Evolutionary conservation across 2,113 vertebrate species (phyloP).

Genomic region (Callospermophilus lateralis): DNA sequence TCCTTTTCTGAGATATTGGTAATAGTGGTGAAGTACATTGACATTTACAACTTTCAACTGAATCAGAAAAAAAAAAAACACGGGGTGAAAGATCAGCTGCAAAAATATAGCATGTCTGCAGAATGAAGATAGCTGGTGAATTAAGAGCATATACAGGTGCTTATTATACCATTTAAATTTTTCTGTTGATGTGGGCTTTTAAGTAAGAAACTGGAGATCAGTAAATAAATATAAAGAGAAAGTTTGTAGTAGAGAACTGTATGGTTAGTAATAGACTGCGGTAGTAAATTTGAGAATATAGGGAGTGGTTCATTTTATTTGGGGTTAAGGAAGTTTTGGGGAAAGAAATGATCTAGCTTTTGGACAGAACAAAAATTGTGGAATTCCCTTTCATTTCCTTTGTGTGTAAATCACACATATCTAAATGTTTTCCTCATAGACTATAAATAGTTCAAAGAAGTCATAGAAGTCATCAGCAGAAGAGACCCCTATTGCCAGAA

Average conservation of each 20-base stretch:
- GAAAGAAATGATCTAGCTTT: constrained; percentile 3
- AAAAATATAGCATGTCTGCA: neutral
- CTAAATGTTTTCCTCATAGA: neutral
- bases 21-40: neutral
- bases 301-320: neutral
- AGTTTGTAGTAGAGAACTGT: neutral
- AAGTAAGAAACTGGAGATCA: neutral
- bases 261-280: neutral
- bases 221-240: neutral
- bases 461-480: neutral
- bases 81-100: neutral
- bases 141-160: neutral
- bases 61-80: neutral
- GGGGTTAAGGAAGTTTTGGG: neutral
- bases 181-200: neutral
- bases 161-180: neutral
- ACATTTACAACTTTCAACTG: neutral
- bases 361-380: neutral
- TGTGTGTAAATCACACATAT: neutral
- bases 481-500: neutral
- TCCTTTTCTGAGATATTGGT: neutral
- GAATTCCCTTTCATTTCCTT: neutral
- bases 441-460: neutral
- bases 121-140: neutral
- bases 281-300: neutral